A percentile compares a stretch with the other conserved stretches of the same genome.
These are phyloP conservation scores for Micrastur ruficollis DNA, from an alignment of 2,797 vertebrate genomes.

Conservation along the genomic window DNA sequence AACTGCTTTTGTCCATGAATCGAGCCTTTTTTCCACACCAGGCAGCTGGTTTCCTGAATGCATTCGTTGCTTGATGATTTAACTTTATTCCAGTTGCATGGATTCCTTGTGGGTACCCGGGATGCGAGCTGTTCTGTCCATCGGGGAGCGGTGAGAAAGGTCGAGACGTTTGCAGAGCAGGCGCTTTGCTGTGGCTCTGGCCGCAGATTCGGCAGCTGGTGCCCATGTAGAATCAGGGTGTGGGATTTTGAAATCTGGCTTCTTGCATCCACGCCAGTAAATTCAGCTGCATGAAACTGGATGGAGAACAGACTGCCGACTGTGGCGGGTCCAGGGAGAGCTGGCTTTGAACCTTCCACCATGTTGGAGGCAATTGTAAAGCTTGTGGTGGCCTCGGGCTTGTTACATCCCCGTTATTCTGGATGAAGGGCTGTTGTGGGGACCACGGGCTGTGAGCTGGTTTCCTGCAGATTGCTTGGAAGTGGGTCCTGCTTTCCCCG, in stretches of 20 bases:
- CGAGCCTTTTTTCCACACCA: not conserved
- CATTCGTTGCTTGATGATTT: not conserved
- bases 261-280: not conserved
- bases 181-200: not conserved
- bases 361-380: not conserved
- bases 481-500: not conserved
- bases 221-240: not conserved
- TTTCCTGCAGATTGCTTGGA: not conserved
- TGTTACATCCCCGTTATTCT: not conserved
- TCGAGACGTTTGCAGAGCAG: not conserved
- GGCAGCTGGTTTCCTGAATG: not conserved
- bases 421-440: not conserved
- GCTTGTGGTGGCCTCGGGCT: not conserved
- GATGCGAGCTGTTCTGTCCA: not conserved
- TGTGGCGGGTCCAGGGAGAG: not conserved
- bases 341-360: not conserved
- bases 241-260: not conserved
- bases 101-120: not conserved
- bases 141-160: not conserved
- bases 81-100: not conserved
- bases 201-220: fast-evolving
- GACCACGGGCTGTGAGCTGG: not conserved
- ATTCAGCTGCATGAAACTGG: not conserved
- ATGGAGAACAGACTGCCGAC: not conserved
- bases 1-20: not conserved